Conservation (phyloP, 1,140 invertebrate species). For the Halotydeus destructor region DNA sequence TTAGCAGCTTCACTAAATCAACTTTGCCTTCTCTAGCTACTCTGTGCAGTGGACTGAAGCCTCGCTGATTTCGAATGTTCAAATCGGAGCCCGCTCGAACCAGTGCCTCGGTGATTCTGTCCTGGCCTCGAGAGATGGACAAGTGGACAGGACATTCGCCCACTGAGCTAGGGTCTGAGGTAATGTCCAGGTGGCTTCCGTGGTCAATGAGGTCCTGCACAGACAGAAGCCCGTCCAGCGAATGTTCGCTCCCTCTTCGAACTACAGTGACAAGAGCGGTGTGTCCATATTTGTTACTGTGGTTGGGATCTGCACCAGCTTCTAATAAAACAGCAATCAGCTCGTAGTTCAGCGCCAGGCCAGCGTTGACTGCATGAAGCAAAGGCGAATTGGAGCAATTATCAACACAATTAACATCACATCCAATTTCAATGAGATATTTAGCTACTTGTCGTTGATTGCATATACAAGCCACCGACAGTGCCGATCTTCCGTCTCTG, state of each 20-base stretch:
- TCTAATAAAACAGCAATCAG: conserved; percentile 77
- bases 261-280: conserved; percentile 3
- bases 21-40: conserved; percentile 6
- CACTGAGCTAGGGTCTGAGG: background rate
- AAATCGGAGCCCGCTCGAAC: conserved; percentile 8
- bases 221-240: background rate
- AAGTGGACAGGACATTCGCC: conserved; percentile 7
- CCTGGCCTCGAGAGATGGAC: conserved; percentile 5
- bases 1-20: conserved; percentile 5
- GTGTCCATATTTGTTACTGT: conserved; percentile 80
- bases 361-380: conserved; percentile 57
- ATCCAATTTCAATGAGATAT: conserved; percentile 80
- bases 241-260: conserved; percentile 10
- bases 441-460: conserved; percentile 95
- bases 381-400: conserved; percentile 85
- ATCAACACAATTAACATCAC: conserved; percentile 36
- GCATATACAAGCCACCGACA: conserved; percentile 72
- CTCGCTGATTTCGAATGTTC: background rate
- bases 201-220: conserved; percentile 8
- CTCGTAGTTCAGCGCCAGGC: conserved; percentile 80
- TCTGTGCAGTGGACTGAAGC: background rate
- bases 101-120: conserved; percentile 7
- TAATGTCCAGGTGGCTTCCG: conserved; percentile 1
- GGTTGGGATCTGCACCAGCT: conserved; percentile 78
- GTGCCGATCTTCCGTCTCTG: conserved; percentile 29